These are phyloP conservation scores for Luidia sarsii DNA, from an alignment of 53 echinoderm and acorn worm genomes.

Conservation along the genomic window DNA sequence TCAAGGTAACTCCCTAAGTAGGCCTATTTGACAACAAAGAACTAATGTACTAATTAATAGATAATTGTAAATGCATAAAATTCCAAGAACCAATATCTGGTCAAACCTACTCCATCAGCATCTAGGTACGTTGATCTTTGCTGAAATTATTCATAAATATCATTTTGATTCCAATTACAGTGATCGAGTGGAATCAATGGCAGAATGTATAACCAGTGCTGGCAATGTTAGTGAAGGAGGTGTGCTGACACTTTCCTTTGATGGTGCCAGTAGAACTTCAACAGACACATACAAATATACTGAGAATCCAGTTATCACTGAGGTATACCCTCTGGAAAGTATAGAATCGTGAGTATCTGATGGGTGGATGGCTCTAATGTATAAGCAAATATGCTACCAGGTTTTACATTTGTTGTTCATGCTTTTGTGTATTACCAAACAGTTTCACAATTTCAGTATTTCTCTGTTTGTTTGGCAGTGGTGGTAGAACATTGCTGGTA, in stretches of 20 bases:
- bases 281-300: slow-evolving; percentile 31
- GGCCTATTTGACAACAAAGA: neutral
- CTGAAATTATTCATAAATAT: neutral
- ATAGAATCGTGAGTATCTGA: slow-evolving; percentile 49
- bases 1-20: neutral
- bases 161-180: no score
- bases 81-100: no score
- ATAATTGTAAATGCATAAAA: neutral
- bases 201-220: neutral
- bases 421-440: no score
- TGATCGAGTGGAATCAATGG: neutral
- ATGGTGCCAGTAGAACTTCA: slow-evolving; percentile 43
- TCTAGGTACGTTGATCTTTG: neutral
- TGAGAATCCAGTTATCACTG: slow-evolving; percentile 54
- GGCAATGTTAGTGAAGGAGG: slow-evolving; percentile 4
- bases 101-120: neutral
- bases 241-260: slow-evolving; percentile 58
- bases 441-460: no score
- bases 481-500: neutral
- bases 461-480: neutral
- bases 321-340: slow-evolving; percentile 39
- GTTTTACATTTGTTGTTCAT: neutral
- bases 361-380: no score
- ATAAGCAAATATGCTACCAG: no score
- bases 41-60: neutral